Base-by-base conservation (phyloP, 2,113 vertebrate species). In the Lepisosteus osseus region DNA sequence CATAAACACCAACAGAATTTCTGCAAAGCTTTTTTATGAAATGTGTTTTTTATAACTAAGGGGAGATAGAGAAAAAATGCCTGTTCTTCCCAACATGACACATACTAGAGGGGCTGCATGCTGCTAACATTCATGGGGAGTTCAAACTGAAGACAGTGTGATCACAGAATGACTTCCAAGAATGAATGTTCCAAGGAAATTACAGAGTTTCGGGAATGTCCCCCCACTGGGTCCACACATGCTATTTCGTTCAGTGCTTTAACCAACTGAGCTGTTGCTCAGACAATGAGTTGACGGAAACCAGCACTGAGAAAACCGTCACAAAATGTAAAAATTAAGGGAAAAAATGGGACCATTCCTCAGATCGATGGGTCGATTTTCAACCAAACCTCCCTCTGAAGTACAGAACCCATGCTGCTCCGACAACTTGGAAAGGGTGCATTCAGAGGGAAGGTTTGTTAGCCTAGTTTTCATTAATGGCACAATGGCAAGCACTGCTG, bases 191-290 rank as follows among this genome's bases (percentile, higher is more conserved):
- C 83, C 77, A 84, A 91, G 93, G 90, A 95, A 93, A 90, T 89
- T 86, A 78, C 77, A 77, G 87, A 87, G 84, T 85, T 85, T 72
- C 80, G 87, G 93, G 95, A 96, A 97, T 95, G 93, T 91, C 79
- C 92, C 84, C 95, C 95, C 2, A 89, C 94, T 94, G 95, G 81
- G 91, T 41, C 75, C 83, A 82, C 95, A 96, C 93, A 96, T 93
- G 95, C 91, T 88, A 85, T 93, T 94, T 81, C 80, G 83, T 88
- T 95, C 84, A 85, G 78, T 56, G 83, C 85, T 89, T 85, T 67
- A 74, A 79, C 29, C 82, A 72, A 74, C 54, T 83, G 80, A 78
- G 82, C 84, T 86, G 79, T 82, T 80, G 83, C 71, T 81, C 70
- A 71, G 84, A 89, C 81, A 72, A 76, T 9, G 74, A 87, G 85